phyloP scores from a whole-genome alignment of 2,797 vertebrate species.

The Takifugu rubripes region DNA sequence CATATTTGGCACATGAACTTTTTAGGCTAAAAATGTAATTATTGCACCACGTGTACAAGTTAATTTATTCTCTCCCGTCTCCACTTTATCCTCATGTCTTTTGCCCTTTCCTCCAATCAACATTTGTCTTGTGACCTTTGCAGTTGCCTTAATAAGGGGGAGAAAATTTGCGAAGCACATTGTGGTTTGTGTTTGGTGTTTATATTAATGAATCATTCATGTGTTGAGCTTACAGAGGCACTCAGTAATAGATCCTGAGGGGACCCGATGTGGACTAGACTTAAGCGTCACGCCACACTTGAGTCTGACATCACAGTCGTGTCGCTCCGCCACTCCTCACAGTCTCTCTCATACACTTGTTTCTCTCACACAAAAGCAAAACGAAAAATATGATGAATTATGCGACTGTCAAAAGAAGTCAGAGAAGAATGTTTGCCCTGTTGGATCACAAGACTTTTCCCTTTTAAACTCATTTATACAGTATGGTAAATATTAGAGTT shows the following conservation, averaged over 20 bases:
- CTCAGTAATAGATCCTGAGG: slow-evolving; percentile 42
- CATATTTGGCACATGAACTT: no score
- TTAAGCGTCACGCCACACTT: slow-evolving; percentile 28
- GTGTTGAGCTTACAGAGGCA: slow-evolving; percentile 34
- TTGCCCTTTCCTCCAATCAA: slow-evolving; percentile 2
- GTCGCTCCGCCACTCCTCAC: slow-evolving; percentile 7
- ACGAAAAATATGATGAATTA: slow-evolving; percentile 29
- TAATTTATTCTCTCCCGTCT: slow-evolving; percentile 25
- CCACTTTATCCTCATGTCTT: slow-evolving; percentile 9
- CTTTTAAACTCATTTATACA: slow-evolving; percentile 17
- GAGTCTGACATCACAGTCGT: slow-evolving; percentile 36
- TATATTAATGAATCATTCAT: slow-evolving; percentile 61
- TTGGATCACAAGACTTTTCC: background rate
- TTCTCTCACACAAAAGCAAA: slow-evolving; percentile 19
- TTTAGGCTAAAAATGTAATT: no score
- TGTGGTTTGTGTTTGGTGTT: slow-evolving; percentile 44
- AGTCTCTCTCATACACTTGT: background rate
- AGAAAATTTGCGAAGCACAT: slow-evolving; percentile 31
- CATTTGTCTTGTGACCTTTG: slow-evolving; percentile 39
- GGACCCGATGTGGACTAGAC: slow-evolving; percentile 34
- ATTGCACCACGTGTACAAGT: background rate
- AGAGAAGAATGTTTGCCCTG: slow-evolving; percentile 6
- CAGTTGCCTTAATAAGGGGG: slow-evolving; percentile 33
- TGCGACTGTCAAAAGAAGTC: slow-evolving; percentile 47
- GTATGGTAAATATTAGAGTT: slow-evolving; percentile 33